Evolutionary conservation across 2,888 invertebrate species (phyloP).

Genomic region (Acanthosepion pharaonis): DNA sequence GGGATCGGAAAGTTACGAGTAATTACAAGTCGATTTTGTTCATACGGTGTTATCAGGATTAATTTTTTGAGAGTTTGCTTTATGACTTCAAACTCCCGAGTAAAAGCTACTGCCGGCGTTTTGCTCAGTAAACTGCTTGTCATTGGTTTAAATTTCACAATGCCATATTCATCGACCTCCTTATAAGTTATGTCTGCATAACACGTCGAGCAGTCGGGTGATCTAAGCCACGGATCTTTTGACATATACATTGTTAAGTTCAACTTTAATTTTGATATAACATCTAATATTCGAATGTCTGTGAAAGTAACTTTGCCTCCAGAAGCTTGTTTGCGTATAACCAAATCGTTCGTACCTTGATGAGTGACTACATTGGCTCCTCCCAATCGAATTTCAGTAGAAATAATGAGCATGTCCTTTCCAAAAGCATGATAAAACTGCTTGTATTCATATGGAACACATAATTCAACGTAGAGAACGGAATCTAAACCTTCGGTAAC

Average conservation of each 20-base stretch:
- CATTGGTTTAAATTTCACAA: neutral
- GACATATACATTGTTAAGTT: constrained; percentile 55
- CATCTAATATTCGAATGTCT: constrained; percentile 57
- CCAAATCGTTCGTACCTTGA: constrained; percentile 51
- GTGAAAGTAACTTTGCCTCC: constrained; percentile 52
- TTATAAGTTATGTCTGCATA: constrained; percentile 50
- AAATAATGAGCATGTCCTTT: constrained; percentile 51
- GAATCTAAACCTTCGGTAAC: constrained; percentile 56
- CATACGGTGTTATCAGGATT: neutral
- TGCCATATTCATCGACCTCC: neutral
- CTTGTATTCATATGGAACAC: constrained; percentile 53
- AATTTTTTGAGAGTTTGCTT: neutral
- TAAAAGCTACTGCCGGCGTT: neutral
- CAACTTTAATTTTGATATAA: constrained; percentile 41
- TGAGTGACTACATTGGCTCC: constrained; percentile 52
- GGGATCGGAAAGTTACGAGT: neutral
- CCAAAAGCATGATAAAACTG: constrained; percentile 50
- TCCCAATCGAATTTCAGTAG: constrained; percentile 54
- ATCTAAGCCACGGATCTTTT: constrained; percentile 54
- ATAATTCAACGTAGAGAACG: constrained; percentile 53
- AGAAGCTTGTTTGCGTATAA: constrained; percentile 53
- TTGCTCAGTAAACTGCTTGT: neutral
- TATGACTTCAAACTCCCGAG: neutral
- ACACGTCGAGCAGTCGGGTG: constrained; percentile 54
- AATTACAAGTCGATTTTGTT: neutral